Evolutionary conservation across 2,113 vertebrate genomes (phyloP), one percentile per base, ranked within the genome.

Genomic region (Toxotes chatareus): DNA sequence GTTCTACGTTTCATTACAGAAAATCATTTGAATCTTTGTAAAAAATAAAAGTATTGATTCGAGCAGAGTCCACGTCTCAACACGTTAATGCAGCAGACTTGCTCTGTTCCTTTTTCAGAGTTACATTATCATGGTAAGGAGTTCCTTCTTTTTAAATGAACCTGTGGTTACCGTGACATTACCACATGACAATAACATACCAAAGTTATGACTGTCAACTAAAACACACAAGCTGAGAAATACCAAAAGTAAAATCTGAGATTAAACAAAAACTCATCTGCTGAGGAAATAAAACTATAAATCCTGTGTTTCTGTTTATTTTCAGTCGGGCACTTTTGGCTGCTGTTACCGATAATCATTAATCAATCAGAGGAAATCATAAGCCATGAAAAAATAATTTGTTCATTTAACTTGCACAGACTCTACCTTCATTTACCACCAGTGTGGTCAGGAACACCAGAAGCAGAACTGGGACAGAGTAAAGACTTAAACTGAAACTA

Each of bases 181-280:
- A 68, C 84, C 79, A 73, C 73, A 86, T 72, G 78, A 86, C 73
- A 85, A 73, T 65, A 77, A 85, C 73, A 80, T 38, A 51, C 56
- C 68, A 67, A 8, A 76, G 67, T 65, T 65, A 63, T 85, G 69
- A 51, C 75, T 62, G 82, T 66, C 55, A 10, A 6, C 65, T 69
- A 1, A 34, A 38, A 62, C 31, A 61, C 46, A 44, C 14, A 9
- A 36, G 27, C 51, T 21, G 49, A 19, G 19, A 11, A 21, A 53
- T 9, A 53, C 17, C 7, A 7, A 12, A 31, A 17, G 5, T 4
- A 14, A 47, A 47, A 44, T 7, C 38, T 40, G 38, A 9, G 51
- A 53, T 11, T 40, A 13, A 5, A 53, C 12, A 5, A 59, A 5
- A 32, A 32, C 4, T 12, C 6, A 53, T n/a, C 13, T 31, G 1